A percentile compares a stretch with the other conserved stretches of the same genome.
These are phyloP conservation scores for Eueides isabella DNA, from an alignment of 1,140 invertebrate genomes.

Conservation along the genomic window DNA sequence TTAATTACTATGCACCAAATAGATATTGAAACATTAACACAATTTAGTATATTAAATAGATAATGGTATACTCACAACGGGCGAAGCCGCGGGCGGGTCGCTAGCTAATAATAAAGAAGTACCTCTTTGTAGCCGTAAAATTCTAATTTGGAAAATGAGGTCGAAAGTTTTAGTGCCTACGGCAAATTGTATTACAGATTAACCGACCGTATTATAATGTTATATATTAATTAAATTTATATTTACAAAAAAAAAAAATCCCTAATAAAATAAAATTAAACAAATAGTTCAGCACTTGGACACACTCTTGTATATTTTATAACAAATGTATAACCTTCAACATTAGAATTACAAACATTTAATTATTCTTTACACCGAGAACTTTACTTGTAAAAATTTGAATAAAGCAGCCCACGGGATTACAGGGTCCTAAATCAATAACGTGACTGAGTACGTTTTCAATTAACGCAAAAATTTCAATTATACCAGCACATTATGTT, in stretches of 20 bases:
- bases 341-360: neutral
- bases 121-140: neutral
- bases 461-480: slow-evolving; percentile 38
- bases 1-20: too few relatives aligned
- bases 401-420: slow-evolving; percentile 15
- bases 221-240: neutral
- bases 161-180: neutral
- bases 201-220: neutral
- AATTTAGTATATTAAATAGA: too few relatives aligned
- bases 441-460: slow-evolving; percentile 28
- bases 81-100: too few relatives aligned
- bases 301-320: too few relatives aligned
- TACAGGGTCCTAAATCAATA: slow-evolving; percentile 29
- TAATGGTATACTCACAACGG: too few relatives aligned
- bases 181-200: neutral
- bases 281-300: too few relatives aligned
- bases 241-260: too few relatives aligned
- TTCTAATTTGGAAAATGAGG: slow-evolving; percentile 8
- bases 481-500: slow-evolving; percentile 10
- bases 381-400: slow-evolving; percentile 3
- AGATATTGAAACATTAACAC: too few relatives aligned
- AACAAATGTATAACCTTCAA: too few relatives aligned
- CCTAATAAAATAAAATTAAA: too few relatives aligned
- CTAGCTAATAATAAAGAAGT: neutral
- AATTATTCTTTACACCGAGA: neutral